These are phyloP conservation scores for Lemur catta DNA, from an alignment of 2,797 vertebrate genomes.

Conservation along the genomic window DNA sequence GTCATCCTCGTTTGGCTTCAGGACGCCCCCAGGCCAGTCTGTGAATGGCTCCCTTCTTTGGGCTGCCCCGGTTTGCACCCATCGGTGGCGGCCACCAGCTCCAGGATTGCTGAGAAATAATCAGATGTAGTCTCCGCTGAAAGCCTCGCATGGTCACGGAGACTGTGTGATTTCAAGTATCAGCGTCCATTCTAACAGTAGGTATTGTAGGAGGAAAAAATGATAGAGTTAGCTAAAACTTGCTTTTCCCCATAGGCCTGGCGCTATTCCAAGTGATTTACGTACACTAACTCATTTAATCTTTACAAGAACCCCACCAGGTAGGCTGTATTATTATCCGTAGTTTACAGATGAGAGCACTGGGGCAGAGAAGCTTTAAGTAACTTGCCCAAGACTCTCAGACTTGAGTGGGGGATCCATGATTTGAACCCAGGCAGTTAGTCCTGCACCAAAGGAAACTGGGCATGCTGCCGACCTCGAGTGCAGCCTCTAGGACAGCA, in stretches of 20 bases:
- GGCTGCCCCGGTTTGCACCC: neutral
- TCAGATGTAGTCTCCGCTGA: neutral
- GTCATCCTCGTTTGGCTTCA: neutral
- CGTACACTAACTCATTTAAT: neutral
- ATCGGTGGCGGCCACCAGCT: neutral
- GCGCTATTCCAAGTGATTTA: neutral
- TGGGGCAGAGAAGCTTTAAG: neutral
- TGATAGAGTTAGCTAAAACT: neutral
- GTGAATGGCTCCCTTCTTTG: neutral
- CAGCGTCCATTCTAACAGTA: neutral
- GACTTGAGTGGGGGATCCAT: neutral
- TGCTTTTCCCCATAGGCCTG: neutral
- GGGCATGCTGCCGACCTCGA: neutral
- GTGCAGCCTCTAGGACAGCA: neutral
- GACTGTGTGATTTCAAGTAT: neutral
- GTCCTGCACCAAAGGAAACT: neutral
- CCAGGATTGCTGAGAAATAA: neutral
- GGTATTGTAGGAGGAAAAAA: neutral
- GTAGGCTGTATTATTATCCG: neutral
- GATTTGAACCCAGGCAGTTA: neutral
- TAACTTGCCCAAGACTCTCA: neutral
- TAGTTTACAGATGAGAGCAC: neutral
- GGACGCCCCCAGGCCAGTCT: neutral
- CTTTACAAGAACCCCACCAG: neutral
- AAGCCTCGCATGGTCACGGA: neutral